Conservation (phyloP, 2,797 vertebrate genomes). For the Ciconia nigra region DNA sequence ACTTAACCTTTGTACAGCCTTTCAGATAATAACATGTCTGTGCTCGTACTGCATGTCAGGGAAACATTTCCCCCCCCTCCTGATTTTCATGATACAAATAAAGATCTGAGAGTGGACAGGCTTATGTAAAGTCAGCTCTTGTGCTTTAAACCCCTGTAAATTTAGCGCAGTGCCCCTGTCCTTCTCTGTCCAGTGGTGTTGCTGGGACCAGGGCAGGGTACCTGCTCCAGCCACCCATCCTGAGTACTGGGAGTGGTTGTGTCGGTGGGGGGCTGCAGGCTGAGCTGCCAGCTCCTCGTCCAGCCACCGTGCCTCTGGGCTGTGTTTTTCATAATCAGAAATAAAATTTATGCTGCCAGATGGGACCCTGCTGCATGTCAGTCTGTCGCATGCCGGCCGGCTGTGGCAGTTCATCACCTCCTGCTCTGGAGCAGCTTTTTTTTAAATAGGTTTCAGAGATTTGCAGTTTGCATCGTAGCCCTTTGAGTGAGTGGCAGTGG, state of each 20-base stretch:
- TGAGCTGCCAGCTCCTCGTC: neutral
- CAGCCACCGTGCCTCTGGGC: accelerated
- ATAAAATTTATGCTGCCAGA: neutral
- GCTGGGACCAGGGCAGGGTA: neutral
- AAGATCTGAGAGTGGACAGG: neutral
- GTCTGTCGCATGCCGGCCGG: accelerated
- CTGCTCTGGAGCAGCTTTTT: neutral
- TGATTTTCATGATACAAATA: neutral
- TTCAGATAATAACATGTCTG: slow-evolving; percentile 39
- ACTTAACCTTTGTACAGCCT: slow-evolving; percentile 63
- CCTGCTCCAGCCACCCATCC: neutral
- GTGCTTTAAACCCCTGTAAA: neutral
- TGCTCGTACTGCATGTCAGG: neutral
- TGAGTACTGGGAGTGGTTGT: accelerated
- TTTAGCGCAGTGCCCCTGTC: neutral
- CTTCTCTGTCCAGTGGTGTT: accelerated
- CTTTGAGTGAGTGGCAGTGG: neutral
- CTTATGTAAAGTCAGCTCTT: neutral
- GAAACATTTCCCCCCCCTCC: neutral
- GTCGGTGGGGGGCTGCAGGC: neutral
- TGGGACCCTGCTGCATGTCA: neutral
- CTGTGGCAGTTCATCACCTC: neutral
- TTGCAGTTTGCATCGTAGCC: neutral
- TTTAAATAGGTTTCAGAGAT: neutral
- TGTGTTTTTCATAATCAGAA: neutral